phyloP scores from a whole-genome alignment of 2,888 invertebrate species.

The Prenolepis imparis region DNA sequence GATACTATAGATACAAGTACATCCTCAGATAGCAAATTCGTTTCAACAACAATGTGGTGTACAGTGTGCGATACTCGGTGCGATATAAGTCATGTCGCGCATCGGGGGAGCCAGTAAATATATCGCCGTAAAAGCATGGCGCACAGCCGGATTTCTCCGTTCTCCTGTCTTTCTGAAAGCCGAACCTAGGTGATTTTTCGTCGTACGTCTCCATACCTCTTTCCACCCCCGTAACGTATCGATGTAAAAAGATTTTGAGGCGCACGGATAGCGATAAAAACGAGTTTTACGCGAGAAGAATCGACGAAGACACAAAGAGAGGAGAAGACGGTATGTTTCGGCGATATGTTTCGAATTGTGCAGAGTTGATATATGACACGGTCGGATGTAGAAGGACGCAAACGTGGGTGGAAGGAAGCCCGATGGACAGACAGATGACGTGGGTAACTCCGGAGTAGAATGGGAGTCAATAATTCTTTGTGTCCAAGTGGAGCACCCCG shows the following conservation, averaged over 20 bases:
- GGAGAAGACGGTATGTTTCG: constrained; percentile 24
- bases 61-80: neutral
- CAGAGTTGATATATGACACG: constrained; percentile 65
- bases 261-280: constrained; percentile 43
- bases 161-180: constrained; percentile 38
- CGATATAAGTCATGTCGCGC: constrained; percentile 50
- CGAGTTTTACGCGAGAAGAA: constrained; percentile 46
- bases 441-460: constrained; percentile 71
- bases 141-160: constrained; percentile 40
- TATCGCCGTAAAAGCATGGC: constrained; percentile 36
- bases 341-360: constrained; percentile 69
- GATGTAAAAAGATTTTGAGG: constrained; percentile 35
- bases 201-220: neutral
- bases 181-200: constrained; percentile 47
- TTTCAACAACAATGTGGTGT: constrained; percentile 38
- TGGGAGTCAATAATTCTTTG: constrained; percentile 82
- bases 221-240: neutral
- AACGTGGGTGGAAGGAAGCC: constrained; percentile 55
- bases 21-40: constrained; percentile 36
- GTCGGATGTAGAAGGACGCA: constrained; percentile 27
- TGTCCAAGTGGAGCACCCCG: constrained; percentile 71
- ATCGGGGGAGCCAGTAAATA: constrained; percentile 36
- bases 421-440: constrained; percentile 70
- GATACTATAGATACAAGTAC: constrained; percentile 14
- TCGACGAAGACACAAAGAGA: constrained; percentile 42